Percentiles rank a stretch among this genome's conserved stretches.
These are phyloP conservation scores for Megamerina dolium DNA, from an alignment of 2,888 invertebrate genomes.

Conservation along the genomic window DNA sequence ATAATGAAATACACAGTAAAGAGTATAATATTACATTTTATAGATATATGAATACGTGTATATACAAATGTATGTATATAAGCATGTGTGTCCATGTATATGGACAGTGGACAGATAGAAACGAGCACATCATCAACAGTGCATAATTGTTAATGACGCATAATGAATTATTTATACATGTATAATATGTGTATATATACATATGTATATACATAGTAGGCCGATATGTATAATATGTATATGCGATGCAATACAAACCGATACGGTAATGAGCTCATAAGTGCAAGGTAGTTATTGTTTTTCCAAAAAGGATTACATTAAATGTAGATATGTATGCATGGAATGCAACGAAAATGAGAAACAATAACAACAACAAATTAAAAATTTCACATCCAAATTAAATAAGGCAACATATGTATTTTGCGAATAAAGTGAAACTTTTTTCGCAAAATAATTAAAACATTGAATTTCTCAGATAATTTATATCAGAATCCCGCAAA, in stretches of 20 bases:
- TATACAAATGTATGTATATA: neutral
- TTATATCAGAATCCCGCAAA: too few relatives aligned
- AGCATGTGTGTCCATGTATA: neutral
- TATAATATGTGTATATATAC: too few relatives aligned
- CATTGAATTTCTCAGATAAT: too few relatives aligned
- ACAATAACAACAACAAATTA: neutral
- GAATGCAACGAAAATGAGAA: neutral
- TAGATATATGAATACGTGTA: conserved; percentile 2
- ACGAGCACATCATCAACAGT: conserved; percentile 21
- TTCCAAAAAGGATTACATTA: neutral
- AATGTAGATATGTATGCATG: neutral
- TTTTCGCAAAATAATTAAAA: too few relatives aligned
- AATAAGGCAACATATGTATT: neutral
- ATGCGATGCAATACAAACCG: too few relatives aligned
- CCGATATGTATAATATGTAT: too few relatives aligned
- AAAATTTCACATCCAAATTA: neutral
- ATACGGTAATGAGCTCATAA: too few relatives aligned
- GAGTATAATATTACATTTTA: conserved; percentile 1
- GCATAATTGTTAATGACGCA: conserved; percentile 27
- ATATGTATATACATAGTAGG: too few relatives aligned
- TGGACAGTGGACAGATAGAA: neutral
- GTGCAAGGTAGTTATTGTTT: too few relatives aligned
- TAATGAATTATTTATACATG: conserved; percentile 14
- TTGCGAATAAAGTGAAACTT: too few relatives aligned
- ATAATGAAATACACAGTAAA: neutral